Conservation (phyloP, 2,888 invertebrate species). For the Chaetogeoica ovagalla region DNA sequence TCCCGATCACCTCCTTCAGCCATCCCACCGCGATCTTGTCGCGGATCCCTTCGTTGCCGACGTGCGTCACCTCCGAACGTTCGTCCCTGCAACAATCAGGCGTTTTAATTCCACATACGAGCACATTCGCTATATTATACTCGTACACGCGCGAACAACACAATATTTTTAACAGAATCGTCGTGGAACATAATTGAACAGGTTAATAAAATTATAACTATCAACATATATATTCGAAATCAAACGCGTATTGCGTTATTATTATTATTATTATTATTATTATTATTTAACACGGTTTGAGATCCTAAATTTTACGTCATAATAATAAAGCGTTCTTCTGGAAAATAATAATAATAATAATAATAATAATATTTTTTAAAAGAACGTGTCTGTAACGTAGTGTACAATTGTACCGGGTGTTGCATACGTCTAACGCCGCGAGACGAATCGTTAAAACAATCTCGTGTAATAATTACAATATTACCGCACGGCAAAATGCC, state of each 20-base stretch:
- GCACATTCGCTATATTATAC: not conserved
- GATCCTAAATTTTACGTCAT: too few species aligned
- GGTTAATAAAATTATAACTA: too few species aligned
- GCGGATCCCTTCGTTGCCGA: slow-evolving; percentile 8
- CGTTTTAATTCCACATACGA: not conserved
- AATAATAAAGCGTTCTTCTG: slow-evolving; percentile 18
- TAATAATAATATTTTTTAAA: too few species aligned
- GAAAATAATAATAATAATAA: not conserved
- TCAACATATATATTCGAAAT: not conserved
- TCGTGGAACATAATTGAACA: too few species aligned
- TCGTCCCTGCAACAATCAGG: slow-evolving; percentile 7
- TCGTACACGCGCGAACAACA: too few species aligned
- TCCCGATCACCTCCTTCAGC: slow-evolving; percentile 44
- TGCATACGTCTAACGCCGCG: not conserved
- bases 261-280: too few species aligned
- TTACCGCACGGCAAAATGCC: not conserved
- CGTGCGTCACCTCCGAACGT: slow-evolving; percentile 5
- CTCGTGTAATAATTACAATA: slow-evolving; percentile 5
- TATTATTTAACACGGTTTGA: not conserved
- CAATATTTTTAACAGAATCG: too few species aligned
- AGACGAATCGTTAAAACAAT: not conserved
- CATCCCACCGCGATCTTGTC: slow-evolving; percentile 44
- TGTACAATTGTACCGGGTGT: not conserved
- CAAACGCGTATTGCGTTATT: not conserved
- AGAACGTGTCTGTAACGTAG: too few species aligned